phyloP scores from a whole-genome alignment of 1,140 invertebrate species.

The Neodiprion fabricii region DNA sequence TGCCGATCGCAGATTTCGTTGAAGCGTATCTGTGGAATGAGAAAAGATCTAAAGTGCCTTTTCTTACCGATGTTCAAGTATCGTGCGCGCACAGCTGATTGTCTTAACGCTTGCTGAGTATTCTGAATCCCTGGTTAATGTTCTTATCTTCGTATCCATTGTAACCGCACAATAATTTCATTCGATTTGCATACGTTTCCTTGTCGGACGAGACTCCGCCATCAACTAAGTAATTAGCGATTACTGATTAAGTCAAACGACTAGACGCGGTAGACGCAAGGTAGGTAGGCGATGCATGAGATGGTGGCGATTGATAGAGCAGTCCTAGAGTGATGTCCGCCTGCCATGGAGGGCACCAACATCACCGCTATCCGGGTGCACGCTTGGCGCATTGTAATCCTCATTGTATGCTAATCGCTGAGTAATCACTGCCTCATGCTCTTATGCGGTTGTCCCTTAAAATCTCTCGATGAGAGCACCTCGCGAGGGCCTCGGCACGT shows the following conservation, averaged over 20 bases:
- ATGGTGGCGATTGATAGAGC: conserved; percentile 4
- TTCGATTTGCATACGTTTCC: conserved; percentile 7
- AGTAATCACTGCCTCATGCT: background rate
- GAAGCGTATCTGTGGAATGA: background rate
- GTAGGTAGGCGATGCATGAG: background rate
- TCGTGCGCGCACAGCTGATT: background rate
- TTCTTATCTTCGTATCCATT: background rate
- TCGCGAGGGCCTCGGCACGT: too few relatives aligned
- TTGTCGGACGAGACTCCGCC: conserved; percentile 2
- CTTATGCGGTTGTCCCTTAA: background rate
- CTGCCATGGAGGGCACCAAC: conserved; percentile 1
- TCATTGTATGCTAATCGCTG: conserved; percentile 2
- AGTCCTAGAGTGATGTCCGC: background rate
- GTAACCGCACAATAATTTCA: conserved; percentile 2
- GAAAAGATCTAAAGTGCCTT: conserved; percentile 6
- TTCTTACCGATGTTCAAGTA: background rate
- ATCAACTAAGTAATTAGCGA: conserved; percentile 5
- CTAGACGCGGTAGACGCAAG: background rate
- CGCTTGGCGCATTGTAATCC: conserved; percentile 4
- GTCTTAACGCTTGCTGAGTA: background rate
- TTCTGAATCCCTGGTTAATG: background rate
- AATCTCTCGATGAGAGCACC: background rate
- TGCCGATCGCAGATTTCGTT: background rate
- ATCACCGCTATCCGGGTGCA: conserved; percentile 2
- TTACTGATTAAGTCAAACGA: conserved; percentile 7